Base-by-base conservation (phyloP, 37 sponge, comb jelly and placozoan species). In the Eunapius fragilis region DNA sequence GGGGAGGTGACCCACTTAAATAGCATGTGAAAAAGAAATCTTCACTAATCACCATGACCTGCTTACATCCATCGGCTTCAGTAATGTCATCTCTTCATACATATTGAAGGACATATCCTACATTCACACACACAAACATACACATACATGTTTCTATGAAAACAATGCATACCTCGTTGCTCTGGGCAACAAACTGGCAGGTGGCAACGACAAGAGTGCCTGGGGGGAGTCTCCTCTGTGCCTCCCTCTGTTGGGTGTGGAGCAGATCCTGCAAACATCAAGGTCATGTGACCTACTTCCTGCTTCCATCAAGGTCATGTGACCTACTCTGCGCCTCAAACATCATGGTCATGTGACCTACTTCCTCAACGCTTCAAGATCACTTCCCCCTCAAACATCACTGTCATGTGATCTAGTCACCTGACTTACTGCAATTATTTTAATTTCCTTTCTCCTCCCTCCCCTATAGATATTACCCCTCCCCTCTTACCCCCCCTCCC, bases 131-230 rank as follows among this genome's bases (percentile, higher is more conserved):
- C 14, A 11, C 1, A 30, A 24, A 9, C 25, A 14, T 72, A 1
- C 5, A 1, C 22, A 14, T 13, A 34, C 74, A 31, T 31, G 26
- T 31, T 11, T 1, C 74, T 17, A 31, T 72, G 74, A 22, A 41
- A 3, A 41, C 41, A 3, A 3, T 41, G 6, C 41, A 10, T 72
- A 13, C 32, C 31, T 33, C 32, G 28, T 58, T 58, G 58, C 58
- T 58, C 58, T 88, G 72, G 2, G 68, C 81, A 3, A 10, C 31
- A 67, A 87, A 87, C 3, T 37, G 82, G 25, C 69, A 75, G 7
- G 81, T 89, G 17, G 76, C 94, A 71, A 93, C 72, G n/a, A 93
- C 91, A 50, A 93, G 82, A 45, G 94, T 93, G 12, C 94, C 94
- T 14, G 79, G 31, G 33, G 27, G 67, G 19, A 86, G 83, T 31